Base-by-base conservation (phyloP, 2,797 vertebrate genomes). In the Meda fulgida region DNA sequence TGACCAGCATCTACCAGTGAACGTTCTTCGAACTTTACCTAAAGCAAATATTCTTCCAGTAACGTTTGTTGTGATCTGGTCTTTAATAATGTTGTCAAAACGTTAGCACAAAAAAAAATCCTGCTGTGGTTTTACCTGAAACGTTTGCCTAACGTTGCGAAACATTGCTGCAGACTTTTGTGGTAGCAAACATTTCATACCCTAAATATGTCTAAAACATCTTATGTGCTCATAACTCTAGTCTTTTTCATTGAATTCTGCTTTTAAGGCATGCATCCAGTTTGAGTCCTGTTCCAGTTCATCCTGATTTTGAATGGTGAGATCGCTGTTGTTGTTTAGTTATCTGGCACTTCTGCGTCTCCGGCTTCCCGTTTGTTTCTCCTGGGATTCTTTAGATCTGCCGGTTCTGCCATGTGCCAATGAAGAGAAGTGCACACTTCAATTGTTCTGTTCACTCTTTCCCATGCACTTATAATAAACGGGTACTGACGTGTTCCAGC, bases 371-470 rank as follows among this genome's bases (percentile, higher is more conserved):
- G 43, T 85, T 58, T 51, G 36, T 80, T 83, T 85, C 88, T 77
- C 55, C 3, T 66, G 71, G 85, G 85, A 80, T 76, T 65, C 36
- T 79, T 67, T 66, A 29, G 82, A 83, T 72, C 80, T 85, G 84
- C 76, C 81, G 48, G 71, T 60, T 63, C 53, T 63, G 67, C 71
- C 69, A n/a, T 60, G 69, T 75, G 66, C 77, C 63, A 53, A 67
- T 78, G 84, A 83, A 46, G 26, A 80, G 79, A 71, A 40, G 66
- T 43, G 5, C 21, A 43, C 48, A 40, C 67, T 71, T 55, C 23
- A 78, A 43, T 63, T 21, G 55, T 43, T 78, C 36, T 43, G 9
- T 40, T 78, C 55, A 43, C 34, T 58, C 51, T 58, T 63, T 63
- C 55, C 53, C 55, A 43, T 63, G n/a, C 76, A 78, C 19, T 78